phyloP scores from a whole-genome alignment of 1,140 invertebrate species.

The Drosophila murphyi region DNA sequence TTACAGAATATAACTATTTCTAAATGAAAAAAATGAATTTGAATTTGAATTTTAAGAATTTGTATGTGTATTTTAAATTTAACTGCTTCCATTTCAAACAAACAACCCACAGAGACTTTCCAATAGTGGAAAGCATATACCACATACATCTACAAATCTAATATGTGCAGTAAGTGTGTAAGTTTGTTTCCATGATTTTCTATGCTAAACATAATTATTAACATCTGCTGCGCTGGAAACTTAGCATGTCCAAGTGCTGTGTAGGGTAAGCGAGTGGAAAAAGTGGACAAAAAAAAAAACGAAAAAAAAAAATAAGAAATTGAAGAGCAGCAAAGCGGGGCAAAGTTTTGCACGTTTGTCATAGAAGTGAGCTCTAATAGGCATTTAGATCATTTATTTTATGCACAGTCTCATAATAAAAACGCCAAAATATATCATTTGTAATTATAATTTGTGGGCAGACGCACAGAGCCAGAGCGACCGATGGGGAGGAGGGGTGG shows the following conservation, averaged over 20 bases:
- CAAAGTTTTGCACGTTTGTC: slow-evolving; percentile 56
- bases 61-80: no score
- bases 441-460: slow-evolving; percentile 60
- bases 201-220: no score
- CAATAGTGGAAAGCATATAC: no score
- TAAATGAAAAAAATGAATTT: no score
- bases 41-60: no score
- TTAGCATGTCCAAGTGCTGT: neutral
- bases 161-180: no score
- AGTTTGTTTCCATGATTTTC: no score
- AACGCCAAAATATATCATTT: slow-evolving; percentile 67
- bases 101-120: no score
- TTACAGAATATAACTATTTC: no score
- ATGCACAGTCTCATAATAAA: slow-evolving; percentile 67
- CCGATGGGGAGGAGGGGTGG: neutral
- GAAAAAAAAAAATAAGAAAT: neutral
- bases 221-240: neutral
- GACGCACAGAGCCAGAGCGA: slow-evolving; percentile 3
- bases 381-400: slow-evolving; percentile 66
- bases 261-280: slow-evolving; percentile 10
- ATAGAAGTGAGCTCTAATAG: slow-evolving; percentile 47
- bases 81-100: no score
- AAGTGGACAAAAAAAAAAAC: neutral
- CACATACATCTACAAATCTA: no score
- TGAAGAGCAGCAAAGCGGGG: slow-evolving; percentile 22